Evolutionary conservation across 2,888 invertebrate species (phyloP), one percentile per base, ranked within the genome.

Genomic region (Chouioia cunea): DNA sequence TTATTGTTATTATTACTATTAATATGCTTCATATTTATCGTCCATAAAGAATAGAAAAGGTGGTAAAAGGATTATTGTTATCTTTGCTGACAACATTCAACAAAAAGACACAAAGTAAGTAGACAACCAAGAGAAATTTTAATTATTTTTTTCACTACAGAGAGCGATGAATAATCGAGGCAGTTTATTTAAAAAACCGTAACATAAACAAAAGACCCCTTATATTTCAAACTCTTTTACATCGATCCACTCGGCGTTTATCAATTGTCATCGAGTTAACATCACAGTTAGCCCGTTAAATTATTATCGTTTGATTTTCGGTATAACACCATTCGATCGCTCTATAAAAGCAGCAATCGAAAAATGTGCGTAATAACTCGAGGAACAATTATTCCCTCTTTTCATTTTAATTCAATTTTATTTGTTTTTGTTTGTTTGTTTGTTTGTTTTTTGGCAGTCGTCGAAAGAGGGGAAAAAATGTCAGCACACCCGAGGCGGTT

Each of bases 101-200:
- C 10, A 36, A 10, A n/a, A n/a, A 36, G 36, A 36, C 36, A 36
- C 36, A 46, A 54, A 56, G 46, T 27, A 12, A 56, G 46, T 53
- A 46, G 46, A 53, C 20, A 52, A 47, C 59, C 18, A 53, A 64
- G 23, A 63, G 53, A 57, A 18, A 43, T 50, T 62, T 62, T 62
- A 18, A 36, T 57, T 63, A 62, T 68, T 50, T 56, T 15, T 67
- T 68, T 18, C 52, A 66, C 44, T 63, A 67, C 52, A 68, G 62
- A 71, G 15, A 68, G 23, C 54, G 44, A 68, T 62, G 60, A 60
- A 48, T 58, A 47, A 65, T 66, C 52, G 47, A 62, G 62, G 58
- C 52, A 63, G 68, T 72, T 72, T 72, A 62, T 58, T 36, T 71
- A 62, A 62, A n/a, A 71, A 71, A 62, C 57, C 52, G 16, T 71